Percentiles rank a stretch among this genome's conserved stretches.
Evolutionary conservation across 2,888 invertebrate species (phyloP).

Genomic region (Drosophila vallismaia): DNA sequence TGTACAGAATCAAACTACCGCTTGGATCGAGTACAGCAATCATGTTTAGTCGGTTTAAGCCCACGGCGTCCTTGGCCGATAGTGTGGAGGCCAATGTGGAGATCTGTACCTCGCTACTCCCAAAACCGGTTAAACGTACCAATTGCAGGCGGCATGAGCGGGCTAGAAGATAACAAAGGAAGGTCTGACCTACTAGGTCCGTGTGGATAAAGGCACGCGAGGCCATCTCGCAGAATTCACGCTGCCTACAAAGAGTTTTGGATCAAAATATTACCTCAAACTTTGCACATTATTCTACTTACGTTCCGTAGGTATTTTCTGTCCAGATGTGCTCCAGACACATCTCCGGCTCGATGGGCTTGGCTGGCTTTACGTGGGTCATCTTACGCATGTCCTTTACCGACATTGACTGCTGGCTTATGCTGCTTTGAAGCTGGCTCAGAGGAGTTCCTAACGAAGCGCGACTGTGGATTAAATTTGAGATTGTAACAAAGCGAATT

Average conservation of each 20-base stretch:
- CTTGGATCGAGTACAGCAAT: conserved; percentile 92
- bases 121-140: conserved; percentile 87
- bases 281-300: conserved; percentile 64
- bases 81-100: conserved; percentile 90
- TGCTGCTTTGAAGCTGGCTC: conserved; percentile 80
- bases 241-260: conserved; percentile 68
- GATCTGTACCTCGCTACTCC: conserved; percentile 87
- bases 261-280: not conserved
- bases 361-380: conserved; percentile 85
- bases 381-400: conserved; percentile 84
- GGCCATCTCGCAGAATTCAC: conserved; percentile 86
- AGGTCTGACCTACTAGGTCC: conserved; percentile 94
- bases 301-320: conserved; percentile 86
- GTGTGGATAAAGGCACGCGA: conserved; percentile 92
- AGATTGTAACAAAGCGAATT: conserved; percentile 1
- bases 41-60: conserved; percentile 91
- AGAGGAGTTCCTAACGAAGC: conserved; percentile 80
- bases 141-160: conserved; percentile 81
- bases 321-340: conserved; percentile 96
- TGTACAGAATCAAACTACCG: conserved; percentile 92
- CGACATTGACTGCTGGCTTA: conserved; percentile 81
- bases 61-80: conserved; percentile 93
- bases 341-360: conserved; percentile 92
- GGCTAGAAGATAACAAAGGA: conserved; percentile 90
- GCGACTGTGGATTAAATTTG: conserved; percentile 66